Evolutionary conservation across 1,140 invertebrate species (phyloP), one percentile per base, ranked within the genome.

Genomic region (Lucilia cuprina): DNA sequence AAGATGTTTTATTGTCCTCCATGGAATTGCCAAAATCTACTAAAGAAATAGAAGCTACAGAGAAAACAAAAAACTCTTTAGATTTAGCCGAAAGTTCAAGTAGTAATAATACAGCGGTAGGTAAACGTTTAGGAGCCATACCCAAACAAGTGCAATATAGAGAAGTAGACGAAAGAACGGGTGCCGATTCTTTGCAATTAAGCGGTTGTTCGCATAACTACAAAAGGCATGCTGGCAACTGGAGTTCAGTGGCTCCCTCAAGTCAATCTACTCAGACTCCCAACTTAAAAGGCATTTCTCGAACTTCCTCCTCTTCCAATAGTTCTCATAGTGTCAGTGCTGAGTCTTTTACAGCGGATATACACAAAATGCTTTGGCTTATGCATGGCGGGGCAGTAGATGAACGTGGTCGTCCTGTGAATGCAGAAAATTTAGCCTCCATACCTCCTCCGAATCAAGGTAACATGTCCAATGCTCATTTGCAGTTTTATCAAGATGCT

Each of bases 111-210:
- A 86, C 86, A 0, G 84, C 87, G 47, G 60, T 50, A n/a, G 91
- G 91, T 25, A 93, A 92, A 90, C 93, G 94, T 87, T 93, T 96
- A 86, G 95, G 95, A 14, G 95, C 95, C 60, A 95, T 96, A 87
- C 95, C 95, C 34, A 96, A 96, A 87, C 88, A 89, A 60, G 87
- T 88, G 2, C 88, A 89, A 55, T 90, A 90, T 70, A 88, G 88
- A 0, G 89, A 90, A 35, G 86, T 90, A 65, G 87, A 90, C 14
- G 89, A 90, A 49, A 14, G 82, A 13, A 8, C 21, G 7, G 12
- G 14, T 8, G 35, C 21, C 5, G 82, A 74, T 47, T 21, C 49
- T 2, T 14, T 78, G 17, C 47, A 74, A 21, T 25, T 49, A 14
- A 65, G 41, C 21, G 65, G 50, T 17, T 83, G 82, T 3, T n/a